These are phyloP conservation scores for Genyomyrus donnyi DNA, from an alignment of 2,113 vertebrate genomes.

Conservation along the genomic window DNA sequence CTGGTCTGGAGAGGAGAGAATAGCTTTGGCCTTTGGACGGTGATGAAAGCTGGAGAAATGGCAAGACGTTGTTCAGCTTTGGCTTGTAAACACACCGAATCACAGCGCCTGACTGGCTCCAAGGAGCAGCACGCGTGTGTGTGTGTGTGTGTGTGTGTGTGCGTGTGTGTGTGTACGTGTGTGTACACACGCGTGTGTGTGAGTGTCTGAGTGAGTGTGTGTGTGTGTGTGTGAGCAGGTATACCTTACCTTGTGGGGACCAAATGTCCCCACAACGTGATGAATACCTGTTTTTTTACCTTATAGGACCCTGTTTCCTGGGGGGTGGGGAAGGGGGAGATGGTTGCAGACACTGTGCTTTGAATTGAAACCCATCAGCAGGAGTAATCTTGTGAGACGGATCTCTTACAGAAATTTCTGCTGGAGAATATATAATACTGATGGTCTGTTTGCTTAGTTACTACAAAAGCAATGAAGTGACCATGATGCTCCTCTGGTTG, in stretches of 20 bases:
- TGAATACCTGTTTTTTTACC: too few relatives aligned
- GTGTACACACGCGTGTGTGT: too few relatives aligned
- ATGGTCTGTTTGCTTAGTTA: not conserved
- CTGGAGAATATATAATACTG: not conserved
- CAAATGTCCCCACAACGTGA: not conserved
- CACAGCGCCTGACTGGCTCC: too few relatives aligned
- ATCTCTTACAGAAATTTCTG: not conserved
- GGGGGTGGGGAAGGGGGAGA: too few relatives aligned
- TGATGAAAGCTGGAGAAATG: conserved; percentile 4
- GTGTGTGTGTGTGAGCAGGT: too few relatives aligned
- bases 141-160: not conserved
- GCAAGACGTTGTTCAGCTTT: not conserved
- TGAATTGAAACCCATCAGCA: not conserved
- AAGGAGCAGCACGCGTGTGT: not conserved
- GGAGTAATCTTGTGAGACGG: not conserved
- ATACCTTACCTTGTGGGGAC: too few relatives aligned
- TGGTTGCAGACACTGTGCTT: not conserved
- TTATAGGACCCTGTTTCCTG: not conserved
- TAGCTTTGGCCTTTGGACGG: not conserved
- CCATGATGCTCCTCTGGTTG: not conserved
- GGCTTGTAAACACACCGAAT: not conserved
- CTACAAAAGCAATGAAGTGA: not conserved
- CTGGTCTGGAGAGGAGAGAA: not conserved
- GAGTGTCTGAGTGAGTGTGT: too few relatives aligned
- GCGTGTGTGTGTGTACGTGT: not conserved